A percentile compares a stretch with the other conserved stretches of the same genome.
Evolutionary conservation across 37 sponge, comb jelly and placozoan genomes (phyloP).

Genomic region (Oscarella lobularis): DNA sequence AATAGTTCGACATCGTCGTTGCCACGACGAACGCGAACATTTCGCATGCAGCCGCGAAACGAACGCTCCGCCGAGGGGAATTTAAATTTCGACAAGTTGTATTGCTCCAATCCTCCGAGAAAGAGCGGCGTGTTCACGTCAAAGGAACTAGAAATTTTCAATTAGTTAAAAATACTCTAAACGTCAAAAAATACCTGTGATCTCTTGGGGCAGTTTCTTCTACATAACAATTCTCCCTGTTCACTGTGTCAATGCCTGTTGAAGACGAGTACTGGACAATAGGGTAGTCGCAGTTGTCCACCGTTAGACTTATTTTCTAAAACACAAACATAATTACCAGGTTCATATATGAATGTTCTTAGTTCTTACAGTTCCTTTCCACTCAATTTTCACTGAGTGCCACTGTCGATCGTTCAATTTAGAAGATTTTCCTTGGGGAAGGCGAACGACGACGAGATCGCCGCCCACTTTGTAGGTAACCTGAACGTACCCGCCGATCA

Average conservation of each 20-base stretch:
- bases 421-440: neutral
- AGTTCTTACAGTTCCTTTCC: neutral
- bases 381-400: neutral
- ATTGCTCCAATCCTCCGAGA: neutral
- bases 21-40: neutral
- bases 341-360: neutral
- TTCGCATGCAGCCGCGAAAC: neutral
- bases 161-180: too few relatives aligned
- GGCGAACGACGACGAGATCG: neutral
- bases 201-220: too few relatives aligned
- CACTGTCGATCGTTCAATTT: neutral
- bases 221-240: too few relatives aligned
- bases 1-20: neutral
- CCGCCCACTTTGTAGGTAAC: neutral
- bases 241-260: too few relatives aligned
- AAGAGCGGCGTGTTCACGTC: neutral
- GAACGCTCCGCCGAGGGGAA: neutral
- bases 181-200: too few relatives aligned
- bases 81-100: neutral
- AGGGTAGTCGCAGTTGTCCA: slow-evolving; percentile 2
- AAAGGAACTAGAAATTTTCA: neutral
- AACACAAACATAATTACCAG: neutral
- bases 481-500: neutral
- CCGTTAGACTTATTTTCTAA: neutral
- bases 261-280: too few relatives aligned